These are phyloP conservation scores for Protodeltote pygarga DNA, from an alignment of 2,888 invertebrate genomes.

Conservation along the genomic window DNA sequence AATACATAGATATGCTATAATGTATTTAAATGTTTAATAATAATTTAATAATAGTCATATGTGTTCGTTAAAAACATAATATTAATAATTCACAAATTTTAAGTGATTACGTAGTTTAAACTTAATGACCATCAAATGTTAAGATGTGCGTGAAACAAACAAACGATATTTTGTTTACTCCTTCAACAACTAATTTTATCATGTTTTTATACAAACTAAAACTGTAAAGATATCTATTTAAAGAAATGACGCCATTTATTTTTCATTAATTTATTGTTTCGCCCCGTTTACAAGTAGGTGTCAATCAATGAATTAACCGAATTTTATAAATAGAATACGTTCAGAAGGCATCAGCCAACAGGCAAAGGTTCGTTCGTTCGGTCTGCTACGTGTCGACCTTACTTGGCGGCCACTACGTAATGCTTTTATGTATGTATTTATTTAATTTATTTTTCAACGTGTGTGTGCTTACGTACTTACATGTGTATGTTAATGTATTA, in stretches of 20 bases:
- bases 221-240: conserved; percentile 1
- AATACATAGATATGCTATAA: no score
- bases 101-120: not conserved
- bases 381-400: conserved; percentile 65
- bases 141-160: not conserved
- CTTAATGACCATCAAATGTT: conserved; percentile 8
- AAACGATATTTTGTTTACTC: conserved; percentile 10
- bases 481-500: conserved; percentile 26
- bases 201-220: conserved; percentile 17
- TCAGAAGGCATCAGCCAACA: conserved; percentile 34
- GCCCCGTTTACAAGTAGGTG: not conserved
- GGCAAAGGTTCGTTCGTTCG: conserved; percentile 42
- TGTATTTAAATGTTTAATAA: no score
- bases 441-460: conserved; percentile 66
- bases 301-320: conserved; percentile 20
- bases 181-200: conserved; percentile 1
- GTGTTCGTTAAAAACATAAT: not conserved
- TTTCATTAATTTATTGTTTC: conserved; percentile 15
- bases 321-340: conserved; percentile 40
- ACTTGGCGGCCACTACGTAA: conserved; percentile 66
- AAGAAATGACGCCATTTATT: conserved; percentile 20
- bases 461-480: conserved; percentile 40
- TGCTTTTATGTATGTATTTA: conserved; percentile 64
- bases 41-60: no score
- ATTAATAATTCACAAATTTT: not conserved